Evolutionary conservation across 2,797 vertebrate genomes (phyloP).

Genomic region (Cuculus canorus): DNA sequence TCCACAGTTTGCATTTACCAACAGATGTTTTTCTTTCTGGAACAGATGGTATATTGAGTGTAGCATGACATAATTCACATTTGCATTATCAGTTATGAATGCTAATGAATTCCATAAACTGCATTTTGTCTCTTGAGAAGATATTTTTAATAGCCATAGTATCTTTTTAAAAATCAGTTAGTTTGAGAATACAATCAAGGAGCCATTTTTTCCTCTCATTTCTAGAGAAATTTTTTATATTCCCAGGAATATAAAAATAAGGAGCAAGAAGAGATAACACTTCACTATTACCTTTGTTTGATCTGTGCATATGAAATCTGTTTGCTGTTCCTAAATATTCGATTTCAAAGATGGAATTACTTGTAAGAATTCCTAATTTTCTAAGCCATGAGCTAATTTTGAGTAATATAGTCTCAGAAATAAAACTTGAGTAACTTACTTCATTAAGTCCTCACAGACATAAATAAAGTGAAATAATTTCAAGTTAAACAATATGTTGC

Average conservation of each 20-base stretch:
- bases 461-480: neutral
- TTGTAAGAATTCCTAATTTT: neutral
- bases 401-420: neutral
- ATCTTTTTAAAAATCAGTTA: neutral
- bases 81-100: constrained; percentile 64
- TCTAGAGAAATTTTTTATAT: neutral
- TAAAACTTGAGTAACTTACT: neutral
- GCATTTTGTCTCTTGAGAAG: neutral
- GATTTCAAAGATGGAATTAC: neutral
- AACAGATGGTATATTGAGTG: constrained; percentile 69
- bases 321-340: neutral
- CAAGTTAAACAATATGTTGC: neutral
- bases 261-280: neutral
- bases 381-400: neutral
- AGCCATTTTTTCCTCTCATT: neutral
- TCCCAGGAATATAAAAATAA: neutral
- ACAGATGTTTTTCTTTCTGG: constrained; percentile 69
- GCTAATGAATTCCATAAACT: constrained; percentile 50
- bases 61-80: constrained; percentile 68
- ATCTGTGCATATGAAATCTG: neutral
- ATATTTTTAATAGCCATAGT: constrained; percentile 32
- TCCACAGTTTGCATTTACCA: constrained; percentile 66
- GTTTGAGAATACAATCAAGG: neutral
- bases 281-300: neutral
- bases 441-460: neutral